Evolutionary conservation across 2,888 invertebrate species (phyloP).

Genomic region (Acrobasis repandana): DNA sequence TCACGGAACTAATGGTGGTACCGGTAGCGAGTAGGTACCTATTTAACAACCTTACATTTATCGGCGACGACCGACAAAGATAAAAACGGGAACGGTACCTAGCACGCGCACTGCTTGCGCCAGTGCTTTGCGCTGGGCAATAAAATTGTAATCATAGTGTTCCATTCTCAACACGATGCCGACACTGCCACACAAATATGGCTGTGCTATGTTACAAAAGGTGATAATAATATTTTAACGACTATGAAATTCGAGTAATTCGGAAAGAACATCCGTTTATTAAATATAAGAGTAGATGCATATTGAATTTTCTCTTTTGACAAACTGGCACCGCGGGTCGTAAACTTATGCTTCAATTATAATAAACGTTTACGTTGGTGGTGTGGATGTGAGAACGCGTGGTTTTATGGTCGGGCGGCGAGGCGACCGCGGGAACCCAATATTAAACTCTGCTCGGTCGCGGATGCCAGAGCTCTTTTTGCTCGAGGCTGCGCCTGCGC

Average conservation of each 20-base stretch:
- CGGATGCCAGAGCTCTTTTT: conserved; percentile 67
- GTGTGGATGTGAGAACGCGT: conserved; percentile 68
- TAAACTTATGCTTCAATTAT: conserved; percentile 77
- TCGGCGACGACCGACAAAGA: conserved; percentile 53
- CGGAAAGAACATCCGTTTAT: conserved; percentile 30
- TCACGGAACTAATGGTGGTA: conserved; percentile 15
- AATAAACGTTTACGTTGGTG: conserved; percentile 70
- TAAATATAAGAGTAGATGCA: conserved; percentile 38
- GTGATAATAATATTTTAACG: conserved; percentile 4
- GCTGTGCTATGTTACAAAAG: background rate
- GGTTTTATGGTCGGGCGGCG: conserved; percentile 61
- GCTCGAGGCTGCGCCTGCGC: conserved; percentile 36
- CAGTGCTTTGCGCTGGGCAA: conserved; percentile 13
- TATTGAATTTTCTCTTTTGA: conserved; percentile 63
- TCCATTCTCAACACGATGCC: background rate
- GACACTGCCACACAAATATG: background rate
- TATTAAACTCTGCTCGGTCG: conserved; percentile 51
- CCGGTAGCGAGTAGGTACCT: conserved; percentile 3
- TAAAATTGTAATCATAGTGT: conserved; percentile 18
- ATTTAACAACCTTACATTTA: conserved; percentile 35
- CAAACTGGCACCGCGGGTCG: conserved; percentile 63
- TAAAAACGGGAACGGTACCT: conserved; percentile 39
- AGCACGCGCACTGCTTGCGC: conserved; percentile 5
- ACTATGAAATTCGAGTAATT: conserved; percentile 19
- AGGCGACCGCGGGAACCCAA: conserved; percentile 52